Evolutionary conservation across 2,888 invertebrate species (phyloP).

Genomic region (Sinhomidia bicolor): DNA sequence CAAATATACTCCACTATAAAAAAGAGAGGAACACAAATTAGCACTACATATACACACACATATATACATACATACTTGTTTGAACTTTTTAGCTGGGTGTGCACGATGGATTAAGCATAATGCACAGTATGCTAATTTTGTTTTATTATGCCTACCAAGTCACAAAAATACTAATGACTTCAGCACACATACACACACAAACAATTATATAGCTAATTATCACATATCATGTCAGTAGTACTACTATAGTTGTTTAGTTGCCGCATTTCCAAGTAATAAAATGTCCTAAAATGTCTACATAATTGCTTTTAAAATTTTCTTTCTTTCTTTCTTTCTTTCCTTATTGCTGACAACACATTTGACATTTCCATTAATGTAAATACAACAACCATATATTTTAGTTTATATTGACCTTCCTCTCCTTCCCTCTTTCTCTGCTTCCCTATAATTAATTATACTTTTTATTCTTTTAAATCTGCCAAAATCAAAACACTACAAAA

Average conservation of each 20-base stretch:
- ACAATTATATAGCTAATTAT: background rate
- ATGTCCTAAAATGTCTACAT: no score
- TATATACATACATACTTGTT: background rate
- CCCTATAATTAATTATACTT: no score
- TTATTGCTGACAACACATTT: no score
- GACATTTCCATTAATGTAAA: background rate
- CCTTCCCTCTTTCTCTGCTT: background rate
- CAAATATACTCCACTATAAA: background rate
- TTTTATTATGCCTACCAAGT: background rate
- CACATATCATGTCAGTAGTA: background rate
- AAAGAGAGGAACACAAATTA: no score
- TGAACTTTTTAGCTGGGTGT: background rate
- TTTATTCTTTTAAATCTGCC: background rate
- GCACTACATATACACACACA: no score
- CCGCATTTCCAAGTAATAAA: no score
- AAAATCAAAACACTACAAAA: background rate
- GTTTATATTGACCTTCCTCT: background rate
- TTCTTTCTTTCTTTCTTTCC: background rate
- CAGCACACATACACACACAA: constrained; percentile 1
- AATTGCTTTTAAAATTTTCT: background rate
- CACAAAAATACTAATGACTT: constrained; percentile 8
- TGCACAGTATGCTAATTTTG: background rate
- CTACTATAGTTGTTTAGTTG: background rate
- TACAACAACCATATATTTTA: background rate
- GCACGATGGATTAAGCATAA: background rate